Evolutionary conservation across 2,888 invertebrate species (phyloP), one percentile per base, ranked within the genome.

Genomic region (Cryptocheilus praepositus): DNA sequence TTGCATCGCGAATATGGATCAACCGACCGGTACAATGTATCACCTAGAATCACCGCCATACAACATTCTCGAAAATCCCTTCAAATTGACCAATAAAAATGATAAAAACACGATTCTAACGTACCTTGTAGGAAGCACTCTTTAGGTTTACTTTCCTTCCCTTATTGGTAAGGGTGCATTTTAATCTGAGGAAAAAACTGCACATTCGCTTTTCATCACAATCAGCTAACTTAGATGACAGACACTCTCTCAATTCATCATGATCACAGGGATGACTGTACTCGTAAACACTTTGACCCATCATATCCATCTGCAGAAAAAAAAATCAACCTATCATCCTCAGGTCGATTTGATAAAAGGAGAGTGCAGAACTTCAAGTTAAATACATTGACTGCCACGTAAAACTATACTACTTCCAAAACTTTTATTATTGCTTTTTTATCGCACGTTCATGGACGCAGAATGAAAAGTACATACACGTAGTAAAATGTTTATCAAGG

Each of bases 261-360:
- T 98, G 98, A 89, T 99, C 99, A 87, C 97, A 97, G 3, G 96
- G 97, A 89, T 98, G 98, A 72, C 95, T 94, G 89, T 97, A 98
- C 85, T 98, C 98, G 89, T 94, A 97, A 49, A 98, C 93, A 85
- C 95, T 96, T 86, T 98, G 96, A 0, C 98, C 98, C 93, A 98
- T 94, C 86, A 98, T 92, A 88, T 98, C 98, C 91, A 98, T 94
- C 98, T 98, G 90, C 53, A 92, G 90, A 36, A 55, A 2, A 55
- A 36, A 11, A 49, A 19, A 18, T 16, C 7, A 49, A 18, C 4
- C 5, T 8, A 3, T 55, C 3, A 72, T 67, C 15, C 36, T 7
- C 36, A 36, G 13, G 13, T 36, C 11, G 3, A 11, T 36, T 36
- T 11, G 36, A 36, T 11, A 36, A 36, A 4, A 11, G 11, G 1